Conservation (phyloP, 2,888 invertebrate species). For the Pristionchus japonicus region DNA sequence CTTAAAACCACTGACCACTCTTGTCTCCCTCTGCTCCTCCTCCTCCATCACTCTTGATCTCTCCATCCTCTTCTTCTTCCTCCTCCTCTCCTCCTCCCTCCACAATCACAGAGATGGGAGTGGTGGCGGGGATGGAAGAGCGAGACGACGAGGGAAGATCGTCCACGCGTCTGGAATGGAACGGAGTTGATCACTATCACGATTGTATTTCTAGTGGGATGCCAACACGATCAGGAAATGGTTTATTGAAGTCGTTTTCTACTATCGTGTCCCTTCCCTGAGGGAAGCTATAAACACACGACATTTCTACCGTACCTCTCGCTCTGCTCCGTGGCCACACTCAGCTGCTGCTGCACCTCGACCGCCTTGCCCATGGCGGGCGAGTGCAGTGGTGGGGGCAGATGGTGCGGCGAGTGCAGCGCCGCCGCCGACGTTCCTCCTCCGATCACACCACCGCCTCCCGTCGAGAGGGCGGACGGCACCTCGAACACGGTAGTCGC, state of each 20-base stretch:
- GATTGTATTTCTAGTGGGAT: no score
- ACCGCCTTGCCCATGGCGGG: background rate
- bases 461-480: background rate
- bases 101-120: slow-evolving; percentile 42
- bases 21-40: background rate
- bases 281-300: no score
- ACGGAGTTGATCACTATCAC: no score
- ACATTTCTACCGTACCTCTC: slow-evolving; percentile 34
- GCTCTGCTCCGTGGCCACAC: background rate
- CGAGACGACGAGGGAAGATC: background rate
- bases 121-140: slow-evolving; percentile 22
- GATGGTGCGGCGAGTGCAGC: slow-evolving; percentile 20
- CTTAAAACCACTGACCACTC: background rate
- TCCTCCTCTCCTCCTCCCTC: slow-evolving; percentile 45
- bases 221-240: no score
- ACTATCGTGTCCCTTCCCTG: background rate
- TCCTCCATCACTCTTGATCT: background rate
- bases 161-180: background rate
- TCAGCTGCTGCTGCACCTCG: slow-evolving; percentile 4
- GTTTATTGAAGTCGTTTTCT: no score
- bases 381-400: background rate
- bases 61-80: slow-evolving; percentile 33
- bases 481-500: slow-evolving; percentile 12
- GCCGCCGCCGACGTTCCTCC: background rate
- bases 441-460: background rate